Base-by-base conservation (phyloP, 1,140 invertebrate species). In the Brachionus plicatilis region DNA sequence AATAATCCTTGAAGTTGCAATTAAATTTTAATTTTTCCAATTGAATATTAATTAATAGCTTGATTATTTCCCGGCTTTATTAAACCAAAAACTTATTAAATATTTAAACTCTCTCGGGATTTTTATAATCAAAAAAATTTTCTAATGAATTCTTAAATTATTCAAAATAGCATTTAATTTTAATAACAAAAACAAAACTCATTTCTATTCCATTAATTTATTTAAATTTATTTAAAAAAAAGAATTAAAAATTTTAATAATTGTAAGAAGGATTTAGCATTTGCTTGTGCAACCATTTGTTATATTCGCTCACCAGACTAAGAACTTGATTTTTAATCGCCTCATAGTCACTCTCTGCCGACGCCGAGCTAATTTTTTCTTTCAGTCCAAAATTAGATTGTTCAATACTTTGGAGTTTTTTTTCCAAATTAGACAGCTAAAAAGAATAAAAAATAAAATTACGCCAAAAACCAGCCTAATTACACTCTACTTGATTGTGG, bases 201-300 rank as follows among this genome's bases (percentile, higher is more conserved):
- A 37, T 37, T 37, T 37, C 3, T 37, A 37, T 37, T 37, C 6
- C 6, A 37, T 37, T 65, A 20, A 65, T 65, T n/a, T n/a, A 47
- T 47, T 12, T 47, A 47, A 47, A n/a, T 47, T 47, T 47, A 47
- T 47, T 47, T 2, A 47, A 47, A 47, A 14, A 47, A 12, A 47
- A 47, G 45, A 45, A 5, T 53, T 33, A 33, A 41, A 20, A 60
- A 60, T 20, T 60, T 82, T 82, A 82, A 82, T 82, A 82, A 43
- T 82, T 82, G 29, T 37, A 68, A 41, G 79, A 82, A 3, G 79
- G 79, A 43, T 82, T 82, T 11, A 82, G 53, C 37, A 82, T 43
- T 82, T 82, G 79, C 43, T 82, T 82, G 9, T 82, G 79, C 4
- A 83, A 41, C 82, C 82, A 83, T 50, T 60, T 53, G 29, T 83